Conservation (phyloP, 2,113 vertebrate species). For the Malurus cyaneus region DNA sequence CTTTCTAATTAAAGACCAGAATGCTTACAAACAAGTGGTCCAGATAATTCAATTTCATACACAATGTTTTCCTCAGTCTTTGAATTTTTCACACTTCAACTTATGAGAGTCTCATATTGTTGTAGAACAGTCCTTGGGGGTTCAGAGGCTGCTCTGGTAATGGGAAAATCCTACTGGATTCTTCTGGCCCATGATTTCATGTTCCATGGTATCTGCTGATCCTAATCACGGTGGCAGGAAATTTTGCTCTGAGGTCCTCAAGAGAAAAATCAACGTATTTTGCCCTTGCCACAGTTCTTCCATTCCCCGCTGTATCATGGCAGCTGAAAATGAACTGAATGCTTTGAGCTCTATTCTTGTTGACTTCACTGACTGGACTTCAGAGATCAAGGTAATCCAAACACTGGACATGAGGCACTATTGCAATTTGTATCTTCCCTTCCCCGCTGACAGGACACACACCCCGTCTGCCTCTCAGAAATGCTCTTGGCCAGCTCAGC, state of each 20-base stretch:
- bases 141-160: neutral
- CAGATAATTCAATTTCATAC: neutral
- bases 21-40: neutral
- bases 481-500: neutral
- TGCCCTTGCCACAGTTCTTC: neutral
- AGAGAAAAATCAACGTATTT: neutral
- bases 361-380: neutral
- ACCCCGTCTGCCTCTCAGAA: neutral
- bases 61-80: neutral
- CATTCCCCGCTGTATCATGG: accelerated
- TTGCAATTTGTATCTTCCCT: neutral
- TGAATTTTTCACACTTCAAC: neutral
- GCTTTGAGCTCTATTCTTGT: neutral
- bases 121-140: neutral
- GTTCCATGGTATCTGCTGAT: neutral
- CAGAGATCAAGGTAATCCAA: neutral
- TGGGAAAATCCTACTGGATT: neutral
- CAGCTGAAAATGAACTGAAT: neutral
- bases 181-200: neutral
- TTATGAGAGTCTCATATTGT: neutral
- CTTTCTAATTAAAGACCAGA: neutral
- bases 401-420: accelerated
- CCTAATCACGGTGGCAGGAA: neutral
- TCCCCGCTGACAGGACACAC: neutral
- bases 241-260: neutral